phyloP scores from a whole-genome alignment of 2,113 vertebrate species.

The Dasyurus viverrinus region DNA sequence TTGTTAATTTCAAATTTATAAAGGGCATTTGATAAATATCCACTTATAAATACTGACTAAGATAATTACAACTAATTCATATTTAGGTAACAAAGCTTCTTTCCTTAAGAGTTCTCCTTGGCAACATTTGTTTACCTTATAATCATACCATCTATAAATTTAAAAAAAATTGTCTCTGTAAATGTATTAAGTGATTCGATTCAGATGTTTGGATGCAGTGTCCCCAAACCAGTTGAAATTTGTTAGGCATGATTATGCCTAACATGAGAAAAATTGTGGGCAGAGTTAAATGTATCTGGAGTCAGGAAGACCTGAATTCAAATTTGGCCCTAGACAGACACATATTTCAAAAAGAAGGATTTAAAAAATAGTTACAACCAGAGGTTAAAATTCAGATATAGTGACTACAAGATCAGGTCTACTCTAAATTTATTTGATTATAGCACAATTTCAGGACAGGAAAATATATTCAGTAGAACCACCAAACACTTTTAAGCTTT shows the following conservation, averaged over 20 bases:
- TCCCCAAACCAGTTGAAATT: neutral
- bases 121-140: neutral
- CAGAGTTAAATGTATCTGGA: neutral
- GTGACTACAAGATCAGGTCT: neutral
- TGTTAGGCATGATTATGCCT: neutral
- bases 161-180: neutral
- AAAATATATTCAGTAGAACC: neutral
- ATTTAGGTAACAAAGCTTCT: neutral
- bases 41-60: neutral
- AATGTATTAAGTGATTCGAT: slow-evolving; percentile 8
- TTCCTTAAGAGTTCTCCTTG: neutral
- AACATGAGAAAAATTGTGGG: neutral
- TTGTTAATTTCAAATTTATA: slow-evolving; percentile 44
- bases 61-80: neutral
- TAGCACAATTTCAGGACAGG: neutral
- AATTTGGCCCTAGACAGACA: neutral
- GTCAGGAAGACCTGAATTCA: neutral
- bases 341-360: neutral
- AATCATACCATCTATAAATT: neutral
- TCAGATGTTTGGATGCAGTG: neutral
- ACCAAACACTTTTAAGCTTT: neutral
- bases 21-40: neutral
- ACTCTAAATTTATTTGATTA: neutral
- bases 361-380: neutral
- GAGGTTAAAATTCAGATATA: neutral